Conservation (phyloP, 35 echinoderm and acorn worm species). For the Diadema setosum region DNA sequence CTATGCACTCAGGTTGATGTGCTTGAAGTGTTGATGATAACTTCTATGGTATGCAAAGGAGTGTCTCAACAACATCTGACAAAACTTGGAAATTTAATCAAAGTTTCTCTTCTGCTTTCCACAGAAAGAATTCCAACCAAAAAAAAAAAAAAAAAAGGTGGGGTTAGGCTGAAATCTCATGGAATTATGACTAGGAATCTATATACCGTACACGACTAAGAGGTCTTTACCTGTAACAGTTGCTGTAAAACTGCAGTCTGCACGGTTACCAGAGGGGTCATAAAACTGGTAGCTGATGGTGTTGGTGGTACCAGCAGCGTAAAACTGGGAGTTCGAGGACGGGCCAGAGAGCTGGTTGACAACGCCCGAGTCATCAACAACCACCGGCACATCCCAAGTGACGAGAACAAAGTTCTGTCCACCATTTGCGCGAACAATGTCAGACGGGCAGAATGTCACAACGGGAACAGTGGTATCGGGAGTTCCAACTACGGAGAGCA, state of each 20-base stretch:
- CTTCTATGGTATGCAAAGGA: no score
- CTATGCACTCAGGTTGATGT: no score
- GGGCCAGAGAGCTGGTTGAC: neutral
- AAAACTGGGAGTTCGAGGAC: neutral
- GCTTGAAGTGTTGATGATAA: no score
- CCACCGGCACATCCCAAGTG: constrained; percentile 44
- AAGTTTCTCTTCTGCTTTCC: no score
- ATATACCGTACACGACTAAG: no score
- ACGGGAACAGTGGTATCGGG: constrained; percentile 22
- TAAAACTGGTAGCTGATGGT: constrained; percentile 23
- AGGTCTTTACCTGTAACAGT: constrained; percentile 15
- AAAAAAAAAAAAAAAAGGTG: no score
- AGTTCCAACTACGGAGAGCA: neutral
- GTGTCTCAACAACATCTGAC: no score
- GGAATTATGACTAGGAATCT: no score
- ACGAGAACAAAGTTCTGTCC: constrained; percentile 12
- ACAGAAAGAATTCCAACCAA: no score
- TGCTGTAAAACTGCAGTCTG: constrained; percentile 24
- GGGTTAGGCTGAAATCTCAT: no score
- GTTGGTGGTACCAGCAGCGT: neutral
- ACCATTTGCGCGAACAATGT: neutral
- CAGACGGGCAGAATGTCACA: constrained; percentile 3
- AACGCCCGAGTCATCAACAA: constrained; percentile 22
- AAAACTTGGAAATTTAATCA: no score
- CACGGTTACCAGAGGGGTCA: constrained; percentile 49